These are phyloP conservation scores for Microctonus aethiopoides DNA, from an alignment of 2,888 invertebrate genomes.

Conservation along the genomic window DNA sequence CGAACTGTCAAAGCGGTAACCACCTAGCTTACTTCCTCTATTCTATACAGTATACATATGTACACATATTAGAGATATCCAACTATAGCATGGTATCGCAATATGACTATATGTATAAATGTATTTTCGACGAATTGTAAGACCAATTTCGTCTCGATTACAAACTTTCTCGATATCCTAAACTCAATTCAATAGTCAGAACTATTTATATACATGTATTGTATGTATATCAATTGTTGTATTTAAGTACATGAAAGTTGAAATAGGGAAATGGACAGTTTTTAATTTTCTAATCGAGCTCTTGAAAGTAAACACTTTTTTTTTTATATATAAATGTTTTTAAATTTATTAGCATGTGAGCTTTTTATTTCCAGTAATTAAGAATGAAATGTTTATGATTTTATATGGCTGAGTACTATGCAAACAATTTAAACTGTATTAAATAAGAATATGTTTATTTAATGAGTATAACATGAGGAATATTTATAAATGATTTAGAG, in stretches of 20 bases:
- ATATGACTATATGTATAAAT: neutral
- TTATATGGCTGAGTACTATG: neutral
- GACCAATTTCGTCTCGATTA: conserved; percentile 30
- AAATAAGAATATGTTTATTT: neutral
- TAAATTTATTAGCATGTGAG: too few relatives aligned
- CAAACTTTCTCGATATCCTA: conserved; percentile 29
- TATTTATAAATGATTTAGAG: conserved; percentile 23
- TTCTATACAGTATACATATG: conserved; percentile 14
- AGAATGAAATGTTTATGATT: too few relatives aligned
- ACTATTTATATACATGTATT: neutral
- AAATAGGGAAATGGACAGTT: too few relatives aligned
- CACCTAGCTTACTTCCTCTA: conserved; percentile 44
- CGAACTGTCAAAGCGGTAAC: conserved; percentile 64
- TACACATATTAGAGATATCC: conserved; percentile 4
- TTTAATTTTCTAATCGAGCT: too few relatives aligned
- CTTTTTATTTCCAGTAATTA: too few relatives aligned
- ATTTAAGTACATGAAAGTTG: too few relatives aligned
- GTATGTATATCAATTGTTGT: neutral
- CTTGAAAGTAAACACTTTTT: too few relatives aligned
- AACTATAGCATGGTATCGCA: neutral
- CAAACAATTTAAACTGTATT: neutral
- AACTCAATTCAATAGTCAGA: neutral
- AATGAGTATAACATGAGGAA: too few relatives aligned
- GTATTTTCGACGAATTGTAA: conserved; percentile 5
- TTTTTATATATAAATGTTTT: too few relatives aligned